Evolutionary conservation across 2,888 invertebrate species (phyloP).

Genomic region (Drosophila hamatofila): DNA sequence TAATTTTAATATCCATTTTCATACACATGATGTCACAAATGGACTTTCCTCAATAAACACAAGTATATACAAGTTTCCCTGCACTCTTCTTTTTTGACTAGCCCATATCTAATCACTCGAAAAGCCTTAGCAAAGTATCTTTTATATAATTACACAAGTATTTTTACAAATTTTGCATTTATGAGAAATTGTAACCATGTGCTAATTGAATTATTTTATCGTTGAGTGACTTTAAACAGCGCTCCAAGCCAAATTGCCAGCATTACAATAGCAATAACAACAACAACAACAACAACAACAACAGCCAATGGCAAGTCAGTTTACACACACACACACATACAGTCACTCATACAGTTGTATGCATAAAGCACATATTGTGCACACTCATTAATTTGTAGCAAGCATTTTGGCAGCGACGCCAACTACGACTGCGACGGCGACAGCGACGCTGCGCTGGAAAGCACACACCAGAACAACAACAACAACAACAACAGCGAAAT

Average conservation of each 20-base stretch:
- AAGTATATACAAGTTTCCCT: too few species aligned
- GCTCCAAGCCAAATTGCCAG: conserved; percentile 22
- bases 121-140: too few species aligned
- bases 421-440: conserved; percentile 43
- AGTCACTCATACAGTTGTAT: neutral
- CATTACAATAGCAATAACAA: neutral
- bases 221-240: conserved; percentile 21
- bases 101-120: too few species aligned
- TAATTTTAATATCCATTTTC: too few species aligned
- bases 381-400: conserved; percentile 54
- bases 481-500: neutral
- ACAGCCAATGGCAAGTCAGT: conserved; percentile 33
- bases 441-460: conserved; percentile 23
- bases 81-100: too few species aligned
- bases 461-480: conserved; percentile 14
- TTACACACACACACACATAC: conserved; percentile 9
- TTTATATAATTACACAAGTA: neutral
- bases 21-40: too few species aligned
- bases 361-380: conserved; percentile 19
- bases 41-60: too few species aligned
- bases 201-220: conserved; percentile 40
- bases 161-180: neutral
- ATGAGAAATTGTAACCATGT: neutral
- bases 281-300: conserved; percentile 17
- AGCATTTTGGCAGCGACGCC: conserved; percentile 47